A percentile compares a stretch with the other conserved stretches of the same genome.
These are phyloP conservation scores for Mystacornis crossleyi DNA, from an alignment of 2,113 vertebrate species.

Conservation along the genomic window DNA sequence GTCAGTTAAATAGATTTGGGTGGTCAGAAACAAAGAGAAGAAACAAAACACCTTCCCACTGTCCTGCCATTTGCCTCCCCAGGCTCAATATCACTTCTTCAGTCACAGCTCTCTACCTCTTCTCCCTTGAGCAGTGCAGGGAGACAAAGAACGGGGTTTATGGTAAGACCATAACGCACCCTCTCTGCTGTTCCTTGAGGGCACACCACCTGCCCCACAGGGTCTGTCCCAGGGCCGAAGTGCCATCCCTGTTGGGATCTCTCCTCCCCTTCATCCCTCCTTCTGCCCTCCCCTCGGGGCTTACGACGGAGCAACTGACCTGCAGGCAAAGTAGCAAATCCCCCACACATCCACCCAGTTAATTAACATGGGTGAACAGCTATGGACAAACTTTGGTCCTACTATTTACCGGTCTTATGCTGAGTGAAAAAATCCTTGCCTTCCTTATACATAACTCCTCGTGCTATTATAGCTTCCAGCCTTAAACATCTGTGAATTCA, in stretches of 20 bases:
- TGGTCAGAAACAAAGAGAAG: neutral
- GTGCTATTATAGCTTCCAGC: neutral
- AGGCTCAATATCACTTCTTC: neutral
- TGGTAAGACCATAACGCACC: neutral
- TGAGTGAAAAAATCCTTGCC: neutral
- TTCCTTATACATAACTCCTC: neutral
- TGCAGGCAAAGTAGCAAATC: neutral
- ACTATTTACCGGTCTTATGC: neutral
- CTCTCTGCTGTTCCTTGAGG: neutral
- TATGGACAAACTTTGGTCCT: neutral
- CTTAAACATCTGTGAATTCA: neutral
- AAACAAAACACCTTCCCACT: neutral
- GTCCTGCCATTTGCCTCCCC: neutral
- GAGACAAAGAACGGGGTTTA: neutral
- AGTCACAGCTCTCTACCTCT: no score
- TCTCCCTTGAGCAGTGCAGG: no score
- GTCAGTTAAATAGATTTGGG: neutral
- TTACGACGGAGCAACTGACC: neutral
- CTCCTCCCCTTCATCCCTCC: neutral
- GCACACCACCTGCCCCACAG: neutral
- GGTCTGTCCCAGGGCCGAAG: neutral
- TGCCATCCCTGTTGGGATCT: neutral
- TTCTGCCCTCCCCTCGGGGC: fast-evolving
- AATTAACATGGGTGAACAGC: neutral
- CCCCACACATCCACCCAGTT: neutral